A percentile compares a stretch with the other conserved stretches of the same genome.
Evolutionary conservation across 2,797 vertebrate genomes (phyloP).

Genomic region (Limosa lapponica): DNA sequence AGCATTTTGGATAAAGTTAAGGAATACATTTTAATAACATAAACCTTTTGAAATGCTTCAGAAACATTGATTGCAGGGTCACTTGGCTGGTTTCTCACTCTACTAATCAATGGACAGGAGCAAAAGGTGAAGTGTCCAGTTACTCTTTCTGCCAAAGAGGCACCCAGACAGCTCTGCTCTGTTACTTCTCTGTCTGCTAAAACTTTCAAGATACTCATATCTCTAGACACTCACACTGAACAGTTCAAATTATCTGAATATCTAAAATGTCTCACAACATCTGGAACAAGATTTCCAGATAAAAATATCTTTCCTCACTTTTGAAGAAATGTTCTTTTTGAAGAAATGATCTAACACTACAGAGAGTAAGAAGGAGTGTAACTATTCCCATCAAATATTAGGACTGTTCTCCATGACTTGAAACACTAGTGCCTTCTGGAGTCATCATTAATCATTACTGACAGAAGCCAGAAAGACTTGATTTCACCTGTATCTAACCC

Average conservation of each 20-base stretch:
- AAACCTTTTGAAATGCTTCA: background rate
- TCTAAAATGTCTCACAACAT: background rate
- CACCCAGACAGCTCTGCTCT: background rate
- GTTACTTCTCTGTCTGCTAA: background rate
- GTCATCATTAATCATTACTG: background rate
- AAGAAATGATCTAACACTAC: background rate
- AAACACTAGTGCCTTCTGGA: background rate
- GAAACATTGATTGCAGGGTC: background rate
- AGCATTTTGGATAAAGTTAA: background rate
- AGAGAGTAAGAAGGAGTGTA: background rate
- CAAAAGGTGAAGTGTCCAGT: background rate
- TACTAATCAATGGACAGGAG: background rate
- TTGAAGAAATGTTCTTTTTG: background rate
- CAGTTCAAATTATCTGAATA: background rate
- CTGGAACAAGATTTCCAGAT: background rate
- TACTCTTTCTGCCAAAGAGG: background rate
- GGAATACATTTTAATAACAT: background rate
- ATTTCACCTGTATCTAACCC: background rate
- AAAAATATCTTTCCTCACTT: background rate
- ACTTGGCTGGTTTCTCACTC: background rate
- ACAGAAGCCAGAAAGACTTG: background rate
- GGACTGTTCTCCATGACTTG: background rate
- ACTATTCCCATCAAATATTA: background rate
- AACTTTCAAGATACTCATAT: background rate
- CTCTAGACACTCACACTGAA: background rate